These are phyloP conservation scores for Amaurobius ferox DNA, from an alignment of 2,888 invertebrate species.

Conservation along the genomic window DNA sequence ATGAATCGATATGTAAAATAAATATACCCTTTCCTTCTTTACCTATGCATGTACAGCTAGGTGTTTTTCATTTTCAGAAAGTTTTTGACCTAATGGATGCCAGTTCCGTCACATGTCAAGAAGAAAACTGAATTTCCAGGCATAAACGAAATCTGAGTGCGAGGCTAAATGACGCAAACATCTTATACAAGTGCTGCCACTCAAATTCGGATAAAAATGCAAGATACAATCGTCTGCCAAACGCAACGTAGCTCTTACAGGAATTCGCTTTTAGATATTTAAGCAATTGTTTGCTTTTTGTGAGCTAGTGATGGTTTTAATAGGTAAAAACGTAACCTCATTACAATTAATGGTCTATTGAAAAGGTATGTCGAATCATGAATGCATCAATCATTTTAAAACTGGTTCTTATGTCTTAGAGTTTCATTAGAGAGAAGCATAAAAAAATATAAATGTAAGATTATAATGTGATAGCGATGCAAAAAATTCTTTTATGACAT, in stretches of 20 bases:
- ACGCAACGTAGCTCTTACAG: not conserved
- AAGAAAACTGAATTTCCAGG: no score
- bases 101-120: no score
- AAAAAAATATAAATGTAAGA: no score
- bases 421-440: no score
- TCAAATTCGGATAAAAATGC: not conserved
- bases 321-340: not conserved
- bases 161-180: not conserved
- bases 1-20: no score
- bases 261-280: not conserved
- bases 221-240: not conserved
- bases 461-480: no score
- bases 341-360: not conserved
- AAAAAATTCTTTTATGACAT: no score
- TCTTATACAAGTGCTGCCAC: not conserved
- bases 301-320: not conserved
- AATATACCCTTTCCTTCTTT: no score
- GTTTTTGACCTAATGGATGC: no score
- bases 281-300: not conserved
- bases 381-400: not conserved
- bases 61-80: no score
- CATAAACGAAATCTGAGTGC: not conserved
- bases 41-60: no score
- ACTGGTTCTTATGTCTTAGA: not conserved
- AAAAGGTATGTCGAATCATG: not conserved